These are phyloP conservation scores for Agrochola lota DNA, from an alignment of 2,888 invertebrate species.

Conservation along the genomic window DNA sequence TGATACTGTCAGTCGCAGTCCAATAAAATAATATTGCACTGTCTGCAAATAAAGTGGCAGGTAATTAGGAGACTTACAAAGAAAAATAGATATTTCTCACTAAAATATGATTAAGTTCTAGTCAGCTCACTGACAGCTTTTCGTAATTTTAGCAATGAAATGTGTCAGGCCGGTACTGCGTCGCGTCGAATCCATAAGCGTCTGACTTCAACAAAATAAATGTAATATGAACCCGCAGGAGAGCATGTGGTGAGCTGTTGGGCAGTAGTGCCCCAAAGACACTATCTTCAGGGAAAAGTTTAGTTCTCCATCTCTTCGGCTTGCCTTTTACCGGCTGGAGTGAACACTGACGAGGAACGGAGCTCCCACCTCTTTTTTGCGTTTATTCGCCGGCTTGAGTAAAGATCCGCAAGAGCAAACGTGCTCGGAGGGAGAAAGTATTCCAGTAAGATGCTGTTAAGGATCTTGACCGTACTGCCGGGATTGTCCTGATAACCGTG, in stretches of 20 bases:
- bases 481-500: too few relatives aligned
- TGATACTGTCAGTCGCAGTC: neutral
- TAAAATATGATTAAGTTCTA: neutral
- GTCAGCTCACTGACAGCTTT: neutral
- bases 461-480: too few relatives aligned
- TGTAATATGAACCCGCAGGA: neutral
- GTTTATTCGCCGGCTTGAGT: too few relatives aligned
- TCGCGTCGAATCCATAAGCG: neutral
- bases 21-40: slow-evolving; percentile 17
- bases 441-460: too few relatives aligned
- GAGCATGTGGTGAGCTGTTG: neutral
- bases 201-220: neutral
- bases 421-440: too few relatives aligned
- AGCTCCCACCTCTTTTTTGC: too few relatives aligned
- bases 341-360: too few relatives aligned
- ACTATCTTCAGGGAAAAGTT: too few relatives aligned
- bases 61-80: slow-evolving; percentile 1
- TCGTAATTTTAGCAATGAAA: slow-evolving; percentile 6
- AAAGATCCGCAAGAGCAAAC: too few relatives aligned
- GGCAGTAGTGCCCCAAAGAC: neutral
- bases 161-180: slow-evolving; percentile 18
- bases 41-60: slow-evolving; percentile 1
- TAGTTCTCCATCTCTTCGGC: too few relatives aligned
- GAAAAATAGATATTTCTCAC: slow-evolving; percentile 17
- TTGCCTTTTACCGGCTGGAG: too few relatives aligned